Conservation (phyloP, 2,888 invertebrate species). For the Ochropleura leucogaster region DNA sequence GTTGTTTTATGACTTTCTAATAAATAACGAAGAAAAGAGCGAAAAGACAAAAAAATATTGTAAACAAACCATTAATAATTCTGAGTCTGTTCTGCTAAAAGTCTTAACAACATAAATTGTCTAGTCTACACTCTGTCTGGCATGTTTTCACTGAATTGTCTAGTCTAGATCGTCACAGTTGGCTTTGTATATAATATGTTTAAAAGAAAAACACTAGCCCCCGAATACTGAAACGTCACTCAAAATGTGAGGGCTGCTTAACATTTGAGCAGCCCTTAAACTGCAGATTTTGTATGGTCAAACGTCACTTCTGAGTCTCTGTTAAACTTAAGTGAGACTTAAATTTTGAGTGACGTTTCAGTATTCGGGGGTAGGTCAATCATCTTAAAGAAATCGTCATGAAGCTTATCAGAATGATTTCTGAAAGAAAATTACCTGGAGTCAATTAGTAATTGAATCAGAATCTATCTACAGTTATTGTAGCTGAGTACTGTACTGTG, state of each 20-base stretch:
- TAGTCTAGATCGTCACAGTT: not conserved
- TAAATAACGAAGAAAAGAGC: not conserved
- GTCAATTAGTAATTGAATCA: not conserved
- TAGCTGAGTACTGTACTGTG: not conserved
- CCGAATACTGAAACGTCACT: no score
- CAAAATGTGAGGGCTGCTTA: no score
- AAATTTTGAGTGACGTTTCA: no score
- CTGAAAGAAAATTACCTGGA: no score
- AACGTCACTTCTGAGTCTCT: no score
- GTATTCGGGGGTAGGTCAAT: no score
- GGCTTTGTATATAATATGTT: not conserved
- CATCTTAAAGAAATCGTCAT: not conserved
- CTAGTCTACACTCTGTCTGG: slow-evolving; percentile 3
- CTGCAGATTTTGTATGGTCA: no score
- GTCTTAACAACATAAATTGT: slow-evolving; percentile 15
- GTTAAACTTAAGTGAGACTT: no score
- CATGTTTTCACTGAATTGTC: slow-evolving; percentile 1
- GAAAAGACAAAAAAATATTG: slow-evolving; percentile 7
- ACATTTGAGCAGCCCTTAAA: no score
- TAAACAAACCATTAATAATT: slow-evolving; percentile 17
- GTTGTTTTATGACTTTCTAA: not conserved
- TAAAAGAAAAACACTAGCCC: not conserved
- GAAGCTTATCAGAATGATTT: no score
- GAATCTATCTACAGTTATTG: not conserved
- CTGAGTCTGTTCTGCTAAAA: not conserved